A percentile compares a stretch with the other conserved stretches of the same genome.
Evolutionary conservation across 2,113 vertebrate genomes (phyloP).

Genomic region (Montifringilla adamsi): DNA sequence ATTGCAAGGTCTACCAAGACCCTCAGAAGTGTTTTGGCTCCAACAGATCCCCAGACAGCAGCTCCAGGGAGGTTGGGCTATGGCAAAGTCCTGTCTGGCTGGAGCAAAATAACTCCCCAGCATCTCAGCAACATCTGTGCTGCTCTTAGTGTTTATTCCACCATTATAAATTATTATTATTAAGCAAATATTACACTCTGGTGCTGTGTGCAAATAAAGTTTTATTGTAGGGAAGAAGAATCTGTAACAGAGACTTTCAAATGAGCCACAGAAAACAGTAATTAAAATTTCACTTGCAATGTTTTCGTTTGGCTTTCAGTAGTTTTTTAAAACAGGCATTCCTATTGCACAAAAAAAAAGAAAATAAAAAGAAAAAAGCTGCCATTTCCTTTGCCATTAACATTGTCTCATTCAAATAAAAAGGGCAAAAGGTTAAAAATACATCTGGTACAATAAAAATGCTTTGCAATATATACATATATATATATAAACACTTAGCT

Average conservation of each 20-base stretch:
- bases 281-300: background rate
- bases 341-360: background rate
- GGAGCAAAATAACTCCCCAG: background rate
- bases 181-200: fast-evolving
- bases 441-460: background rate
- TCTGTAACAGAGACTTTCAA: background rate
- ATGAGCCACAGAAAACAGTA: background rate
- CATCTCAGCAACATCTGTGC: background rate
- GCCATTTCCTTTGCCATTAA: background rate
- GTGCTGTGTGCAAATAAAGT: background rate
- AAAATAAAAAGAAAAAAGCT: background rate
- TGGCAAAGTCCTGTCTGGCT: background rate
- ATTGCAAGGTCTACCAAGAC: background rate
- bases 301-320: background rate
- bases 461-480: background rate
- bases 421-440: background rate
- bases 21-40: background rate
- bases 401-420: background rate
- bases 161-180: background rate
- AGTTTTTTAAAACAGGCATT: background rate
- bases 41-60: background rate
- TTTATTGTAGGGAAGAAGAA: background rate
- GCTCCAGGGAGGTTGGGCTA: background rate
- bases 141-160: background rate
- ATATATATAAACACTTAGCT: background rate